Base-by-base conservation (phyloP, 2,888 invertebrate species). In the Capitulum mitella region DNA sequence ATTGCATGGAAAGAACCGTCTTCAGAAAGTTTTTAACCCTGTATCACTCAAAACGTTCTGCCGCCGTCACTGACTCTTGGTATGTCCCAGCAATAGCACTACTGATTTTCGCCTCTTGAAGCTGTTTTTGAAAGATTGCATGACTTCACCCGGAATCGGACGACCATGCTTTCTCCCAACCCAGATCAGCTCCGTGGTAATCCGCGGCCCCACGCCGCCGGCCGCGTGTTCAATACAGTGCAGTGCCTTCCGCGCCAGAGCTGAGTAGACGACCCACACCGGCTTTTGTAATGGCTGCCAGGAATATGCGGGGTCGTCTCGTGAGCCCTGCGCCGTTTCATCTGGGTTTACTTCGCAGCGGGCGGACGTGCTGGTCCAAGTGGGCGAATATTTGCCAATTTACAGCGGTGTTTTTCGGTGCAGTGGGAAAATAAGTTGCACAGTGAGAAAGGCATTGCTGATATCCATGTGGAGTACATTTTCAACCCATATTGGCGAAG, bases 291-390 rank as follows among this genome's bases (percentile, higher is more conserved):
- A 70, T 70, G 70, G 70, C 70, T 37, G 70, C 70, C 70, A 70
- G 70, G 70, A 26, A 70, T 70, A 70, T 70, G 37, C 70, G 37
- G 70, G 70, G 70, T 70, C 70, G 70, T 70, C 70, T 37, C 70
- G 37, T 40, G 10, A 40, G 70, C 70, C 37, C 40, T 26, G 40
- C 8, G 70, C 70, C 37, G 26, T 40, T 40, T 70, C 70, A 70
- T 70, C 70, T 70, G 70, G 70, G 70, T 70, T 70, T 70, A 70
- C 70, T 37, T 70, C 70, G 70, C 70, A 70, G 70, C 70, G 70
- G 8, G 70, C 70, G 70, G 70, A 70, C 70, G 70, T 70, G 70
- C 14, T 26, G 70, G 26, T 3, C 19, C 0, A 16, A 29, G 70
- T 70, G 37, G 12, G 22, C 37, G 40, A 26, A 22, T 0, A 10